Evolutionary conservation across 2,797 vertebrate species (phyloP), one percentile per base, ranked within the genome.

Genomic region (Psittacula echo): DNA sequence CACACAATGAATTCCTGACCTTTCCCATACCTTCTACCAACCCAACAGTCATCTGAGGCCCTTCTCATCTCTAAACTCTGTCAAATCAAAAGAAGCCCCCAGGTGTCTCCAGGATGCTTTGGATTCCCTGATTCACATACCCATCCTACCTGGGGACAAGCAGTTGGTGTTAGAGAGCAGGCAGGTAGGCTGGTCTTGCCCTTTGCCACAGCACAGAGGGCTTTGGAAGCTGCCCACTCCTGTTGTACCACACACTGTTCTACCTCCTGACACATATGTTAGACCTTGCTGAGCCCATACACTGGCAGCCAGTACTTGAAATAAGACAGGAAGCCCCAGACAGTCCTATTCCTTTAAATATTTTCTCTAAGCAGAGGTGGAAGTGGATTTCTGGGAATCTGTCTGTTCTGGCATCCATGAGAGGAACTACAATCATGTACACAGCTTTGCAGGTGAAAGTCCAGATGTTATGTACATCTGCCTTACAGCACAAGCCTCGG

Each of bases 371-470:
- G 26, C 48, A 9, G 7, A 70, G n/a, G 13, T 83, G 17, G 26
- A 76, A 89, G 3, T 48, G n/a, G 16, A 21, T 81, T 83, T 56
- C 62, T 75, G 50, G 32, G 45, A 42, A 60, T 71, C 44, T 27
- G 14, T 75, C 18, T 2, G 0, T 20, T 66, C 41, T 47, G 48
- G 20, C 26, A 48, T 23, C 20, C 4, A 1, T 6, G n/a, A 37
- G 27, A 37, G 24, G 67, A 90, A 7, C 14, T 47, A 21, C 7
- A 39, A 22, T 3, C 29, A 5, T 0, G 0, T 1, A 8, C 45
- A 22, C 32, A 66, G 34, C 7, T 77, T 53, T 81, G 30, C 30
- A 77, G 47, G 42, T 66, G 26, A 50, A 89, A 80, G 19, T 60
- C 56, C 0, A 0, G 39, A 29, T 16, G 48, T 74, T 62, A 16